Percentiles rank a stretch among this genome's conserved stretches.
Evolutionary conservation across 2,888 invertebrate species (phyloP).

Genomic region (Brassicogethes aeneus): DNA sequence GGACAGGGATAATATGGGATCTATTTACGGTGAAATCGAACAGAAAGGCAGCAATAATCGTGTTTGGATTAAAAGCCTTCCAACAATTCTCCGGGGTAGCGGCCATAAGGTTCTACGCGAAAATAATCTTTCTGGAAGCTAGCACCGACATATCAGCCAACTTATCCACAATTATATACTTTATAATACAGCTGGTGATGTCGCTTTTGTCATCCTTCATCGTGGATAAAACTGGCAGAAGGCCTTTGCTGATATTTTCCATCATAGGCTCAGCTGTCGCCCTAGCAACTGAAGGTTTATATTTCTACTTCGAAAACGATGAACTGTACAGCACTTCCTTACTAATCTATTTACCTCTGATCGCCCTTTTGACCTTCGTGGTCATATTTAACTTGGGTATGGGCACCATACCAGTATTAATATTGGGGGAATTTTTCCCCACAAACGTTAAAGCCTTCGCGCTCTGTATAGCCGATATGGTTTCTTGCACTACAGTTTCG

Average conservation of each 20-base stretch:
- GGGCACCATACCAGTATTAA: not conserved
- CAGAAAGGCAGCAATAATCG: not conserved
- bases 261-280: not conserved
- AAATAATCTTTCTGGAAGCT: not conserved
- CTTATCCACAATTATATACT: not conserved
- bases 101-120: not conserved
- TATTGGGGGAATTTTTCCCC: not conserved
- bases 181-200: not conserved
- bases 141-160: not conserved
- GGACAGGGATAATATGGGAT: not conserved
- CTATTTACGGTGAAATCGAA: not conserved
- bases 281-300: not conserved
- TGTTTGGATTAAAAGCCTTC: not conserved
- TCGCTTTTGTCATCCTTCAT: not conserved
- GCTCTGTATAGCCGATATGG: not conserved
- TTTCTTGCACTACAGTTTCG: not conserved
- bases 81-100: not conserved
- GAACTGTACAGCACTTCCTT: not conserved
- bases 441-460: not conserved
- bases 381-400: not conserved
- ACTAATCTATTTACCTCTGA: not conserved
- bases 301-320: not conserved
- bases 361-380: not conserved
- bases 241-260: not conserved
- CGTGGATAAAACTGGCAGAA: not conserved